Base-by-base conservation (phyloP, 2,888 invertebrate species). In the Caenorhabditis sp. region DNA sequence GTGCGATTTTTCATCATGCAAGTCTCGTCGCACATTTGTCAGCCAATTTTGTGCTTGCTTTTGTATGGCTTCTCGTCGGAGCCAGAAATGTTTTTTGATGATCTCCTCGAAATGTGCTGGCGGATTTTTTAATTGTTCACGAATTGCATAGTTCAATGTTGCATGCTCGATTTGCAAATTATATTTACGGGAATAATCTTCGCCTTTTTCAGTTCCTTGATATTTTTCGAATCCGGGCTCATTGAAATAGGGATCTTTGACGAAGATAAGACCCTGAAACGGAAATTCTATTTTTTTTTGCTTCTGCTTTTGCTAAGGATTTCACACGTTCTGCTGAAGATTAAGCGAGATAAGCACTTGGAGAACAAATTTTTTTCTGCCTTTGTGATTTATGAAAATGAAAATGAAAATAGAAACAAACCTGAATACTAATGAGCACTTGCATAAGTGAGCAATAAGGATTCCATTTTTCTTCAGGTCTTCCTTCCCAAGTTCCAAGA, bases 201-300 rank as follows among this genome's bases (percentile, higher is more conserved):
- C 81, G 19, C 88, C 87, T 27, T 84, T 83, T 24, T 81, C 76
- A 1, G 87, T 83, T 43, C 84, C 84, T 58, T 83, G 81, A 57
- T 85, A 81, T 58, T 83, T 81, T 84, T 91, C 91, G 87, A 90
- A 91, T 26, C 91, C 91, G 24, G 91, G 92, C 87, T 92, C 92
- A 87, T 92, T 92, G 86, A 91, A 91, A 84, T 91, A 91, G 5
- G 92, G 91, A 78, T 91, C 91, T 76, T 91, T 91, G 58, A 87
- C 87, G 82, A 91, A 91, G 84, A 92, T 89, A 17, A 92, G 87
- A 49, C 91, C 91, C 88, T 92, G 91, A 68, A 91, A 68, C 21
- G n/a, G n/a, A 23, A 14, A 26, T 26, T 24, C 10, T 55, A 43
- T 43, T 43, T 43, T 43, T 17, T 43, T 14, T 43, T 43, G 43